These are phyloP conservation scores for Trachelus stipa DNA, from an alignment of 2,888 invertebrate species.

Conservation along the genomic window DNA sequence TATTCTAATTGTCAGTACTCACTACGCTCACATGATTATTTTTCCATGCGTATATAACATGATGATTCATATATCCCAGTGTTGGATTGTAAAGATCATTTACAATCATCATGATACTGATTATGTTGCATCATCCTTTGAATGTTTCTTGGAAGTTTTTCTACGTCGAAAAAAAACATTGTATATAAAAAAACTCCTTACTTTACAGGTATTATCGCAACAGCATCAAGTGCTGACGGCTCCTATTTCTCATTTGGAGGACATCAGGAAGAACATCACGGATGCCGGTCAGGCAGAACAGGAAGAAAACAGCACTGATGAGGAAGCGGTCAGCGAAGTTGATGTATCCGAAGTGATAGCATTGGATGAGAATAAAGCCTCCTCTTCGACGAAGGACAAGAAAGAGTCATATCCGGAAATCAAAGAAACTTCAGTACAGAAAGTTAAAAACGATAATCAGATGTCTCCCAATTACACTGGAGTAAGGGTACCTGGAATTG, in stretches of 20 bases:
- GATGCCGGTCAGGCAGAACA: slow-evolving; percentile 23
- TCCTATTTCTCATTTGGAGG: slow-evolving; percentile 38
- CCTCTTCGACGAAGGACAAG: too few species aligned
- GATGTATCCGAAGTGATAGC: slow-evolving; percentile 14
- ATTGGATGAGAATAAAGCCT: neutral
- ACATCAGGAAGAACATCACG: slow-evolving; percentile 42
- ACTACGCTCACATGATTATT: neutral
- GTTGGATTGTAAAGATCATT: too few species aligned
- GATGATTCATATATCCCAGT: too few species aligned
- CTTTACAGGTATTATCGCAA: slow-evolving; percentile 41
- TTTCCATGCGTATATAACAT: neutral
- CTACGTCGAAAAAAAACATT: too few species aligned
- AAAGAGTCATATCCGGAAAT: too few species aligned
- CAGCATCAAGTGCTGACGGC: slow-evolving; percentile 43
- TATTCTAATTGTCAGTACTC: neutral
- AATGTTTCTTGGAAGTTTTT: too few species aligned
- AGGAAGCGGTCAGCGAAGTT: slow-evolving; percentile 6
- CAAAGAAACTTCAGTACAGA: too few species aligned
- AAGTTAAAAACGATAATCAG: too few species aligned
- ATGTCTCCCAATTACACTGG: neutral
- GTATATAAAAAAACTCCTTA: too few species aligned
- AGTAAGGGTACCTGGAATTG: slow-evolving; percentile 10
- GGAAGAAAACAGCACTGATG: slow-evolving; percentile 12
- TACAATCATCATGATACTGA: too few species aligned
- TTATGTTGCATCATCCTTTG: too few species aligned